phyloP scores from a whole-genome alignment of 2,113 vertebrate genomes.

The Riparia riparia region DNA sequence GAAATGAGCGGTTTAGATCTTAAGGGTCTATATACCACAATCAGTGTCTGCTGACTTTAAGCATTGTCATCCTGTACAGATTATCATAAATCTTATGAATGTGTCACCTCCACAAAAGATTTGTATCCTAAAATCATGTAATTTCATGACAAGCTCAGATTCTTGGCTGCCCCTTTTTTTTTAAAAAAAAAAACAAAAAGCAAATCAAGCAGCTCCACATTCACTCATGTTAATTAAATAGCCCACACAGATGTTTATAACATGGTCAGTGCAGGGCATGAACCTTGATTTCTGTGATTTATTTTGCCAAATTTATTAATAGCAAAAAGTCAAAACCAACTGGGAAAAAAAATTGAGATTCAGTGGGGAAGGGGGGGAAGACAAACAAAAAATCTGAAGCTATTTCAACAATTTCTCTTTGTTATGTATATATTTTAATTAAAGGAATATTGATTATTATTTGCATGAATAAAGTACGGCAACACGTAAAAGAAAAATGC shows the following conservation, averaged over 20 bases:
- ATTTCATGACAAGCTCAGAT: background rate
- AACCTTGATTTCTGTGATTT: background rate
- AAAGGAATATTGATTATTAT: background rate
- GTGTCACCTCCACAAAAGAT: background rate
- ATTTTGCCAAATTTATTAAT: background rate
- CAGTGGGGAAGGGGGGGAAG: rapidly evolving
- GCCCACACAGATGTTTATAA: background rate
- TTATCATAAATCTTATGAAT: background rate
- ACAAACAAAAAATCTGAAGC: background rate
- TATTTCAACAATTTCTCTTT: background rate
- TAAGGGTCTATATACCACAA: background rate
- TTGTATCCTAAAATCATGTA: background rate
- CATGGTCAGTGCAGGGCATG: background rate
- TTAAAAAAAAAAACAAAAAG: too few relatives aligned
- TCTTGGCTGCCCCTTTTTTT: background rate
- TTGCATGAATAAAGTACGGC: background rate
- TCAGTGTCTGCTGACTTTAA: background rate
- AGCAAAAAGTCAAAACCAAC: background rate
- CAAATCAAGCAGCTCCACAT: background rate
- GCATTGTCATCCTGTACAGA: background rate
- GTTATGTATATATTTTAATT: background rate
- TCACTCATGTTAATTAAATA: background rate
- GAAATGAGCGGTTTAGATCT: background rate
- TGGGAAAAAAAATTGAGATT: background rate
- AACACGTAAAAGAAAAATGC: background rate